Evolutionary conservation across 1,140 invertebrate genomes (phyloP), one percentile per base, ranked within the genome.

Genomic region (Macrosteles quadrilineatus): DNA sequence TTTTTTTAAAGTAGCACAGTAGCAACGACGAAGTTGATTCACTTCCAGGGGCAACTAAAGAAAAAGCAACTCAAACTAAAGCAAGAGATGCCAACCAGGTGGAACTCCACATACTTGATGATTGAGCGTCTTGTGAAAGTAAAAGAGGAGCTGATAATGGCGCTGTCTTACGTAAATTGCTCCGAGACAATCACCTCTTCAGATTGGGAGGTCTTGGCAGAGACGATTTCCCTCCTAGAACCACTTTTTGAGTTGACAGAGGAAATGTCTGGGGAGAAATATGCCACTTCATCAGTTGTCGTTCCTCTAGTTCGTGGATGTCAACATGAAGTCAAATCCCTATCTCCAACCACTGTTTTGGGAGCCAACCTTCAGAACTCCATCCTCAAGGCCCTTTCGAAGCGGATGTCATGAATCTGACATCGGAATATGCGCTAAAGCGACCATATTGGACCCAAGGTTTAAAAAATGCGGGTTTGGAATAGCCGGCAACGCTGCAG

Each of bases 1-100:
- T 12, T 67, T 50, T 67, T 50, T 67, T 23, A 67, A 50, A 67
- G 45, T 50, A 67, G 65, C 36, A 45, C 43, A 3, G 36, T 67
- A 3, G 27, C 19, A 23, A 19, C 36, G 11, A 23, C 31, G 19
- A 67, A 67, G 27, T 25, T 67, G 17, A 27, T 25, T 11, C 4
- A 36, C 11, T 43, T 4, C 12, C 40, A 67, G 19, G 45, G 25
- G 29, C 31, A 67, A 29, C 19, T 67, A 21, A 14, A 12, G 2
- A 14, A 43, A 50, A n/a, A 3, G 6, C 19, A 19, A 1, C 43
- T 45, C 9, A 67, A 67, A 50, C 19, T 29, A 27, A 50, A 67
- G 25, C 65, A 67, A 23, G 36, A 67, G 43, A 14, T 45, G 23
- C 2, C 40, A 50, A 67, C 43, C n/a, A 2, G 36, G 11, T 67